Percentiles rank a stretch among this genome's conserved stretches.
Conservation (phyloP, 1,140 invertebrate genomes). For the Magallana angulata region DNA sequence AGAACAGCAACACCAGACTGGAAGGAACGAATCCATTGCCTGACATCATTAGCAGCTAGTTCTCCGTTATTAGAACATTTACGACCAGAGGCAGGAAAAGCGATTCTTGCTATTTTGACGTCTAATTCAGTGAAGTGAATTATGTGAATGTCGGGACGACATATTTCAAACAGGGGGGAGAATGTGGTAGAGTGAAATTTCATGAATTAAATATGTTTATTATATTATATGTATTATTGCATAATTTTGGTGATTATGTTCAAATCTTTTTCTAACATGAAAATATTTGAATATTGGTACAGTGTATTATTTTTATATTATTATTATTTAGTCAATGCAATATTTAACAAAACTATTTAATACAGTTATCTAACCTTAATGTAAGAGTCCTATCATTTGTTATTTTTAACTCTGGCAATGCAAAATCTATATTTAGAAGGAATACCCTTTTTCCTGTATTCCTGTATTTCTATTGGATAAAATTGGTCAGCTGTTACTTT, state of each 20-base stretch:
- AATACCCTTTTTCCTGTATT: slow-evolving; percentile 1
- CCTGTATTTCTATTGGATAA: not conserved
- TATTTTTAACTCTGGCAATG: not conserved
- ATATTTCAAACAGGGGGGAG: slow-evolving; percentile 41
- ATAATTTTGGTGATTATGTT: not conserved
- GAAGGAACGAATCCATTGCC: slow-evolving; percentile 4
- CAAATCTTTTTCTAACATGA: not conserved
- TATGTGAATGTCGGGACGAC: slow-evolving; percentile 38
- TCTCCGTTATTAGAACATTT: slow-evolving; percentile 30
- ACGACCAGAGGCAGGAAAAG: slow-evolving; percentile 29
- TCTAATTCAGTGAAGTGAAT: slow-evolving; percentile 16
- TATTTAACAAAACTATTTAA: too few relatives aligned
- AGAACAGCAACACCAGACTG: slow-evolving; percentile 5
- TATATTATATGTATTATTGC: slow-evolving; percentile 4
- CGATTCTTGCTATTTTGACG: slow-evolving; percentile 40
- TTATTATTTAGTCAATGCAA: not conserved
- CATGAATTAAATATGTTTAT: too few relatives aligned
- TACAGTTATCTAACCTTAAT: too few relatives aligned
- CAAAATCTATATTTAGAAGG: not conserved
- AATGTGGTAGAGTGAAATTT: slow-evolving; percentile 44
- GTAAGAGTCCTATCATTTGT: too few relatives aligned
- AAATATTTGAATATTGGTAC: not conserved
- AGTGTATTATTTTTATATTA: not conserved
- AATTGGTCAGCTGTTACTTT: not conserved
- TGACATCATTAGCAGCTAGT: slow-evolving; percentile 18